Percentiles rank a stretch among this genome's conserved stretches.
These are phyloP conservation scores for Sebastolobus alascanus DNA, from an alignment of 2,797 vertebrate genomes.

Conservation along the genomic window DNA sequence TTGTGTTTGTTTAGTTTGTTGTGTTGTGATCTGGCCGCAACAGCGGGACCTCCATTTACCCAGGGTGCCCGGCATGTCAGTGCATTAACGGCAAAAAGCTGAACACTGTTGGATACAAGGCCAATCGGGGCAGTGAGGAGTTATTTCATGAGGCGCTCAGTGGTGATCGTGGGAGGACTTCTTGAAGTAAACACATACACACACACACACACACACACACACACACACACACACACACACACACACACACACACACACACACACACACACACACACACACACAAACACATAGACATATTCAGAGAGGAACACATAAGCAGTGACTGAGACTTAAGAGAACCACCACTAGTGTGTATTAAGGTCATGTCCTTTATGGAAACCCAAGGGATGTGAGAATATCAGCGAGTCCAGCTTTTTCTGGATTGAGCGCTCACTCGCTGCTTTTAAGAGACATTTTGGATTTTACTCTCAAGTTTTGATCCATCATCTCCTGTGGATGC, in stretches of 20 bases:
- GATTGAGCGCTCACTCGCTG: neutral
- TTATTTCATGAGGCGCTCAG: constrained; percentile 47
- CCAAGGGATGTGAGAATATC: constrained; percentile 5
- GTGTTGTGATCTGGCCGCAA: constrained; percentile 57
- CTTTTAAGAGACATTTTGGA: neutral
- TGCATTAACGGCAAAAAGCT: constrained; percentile 54
- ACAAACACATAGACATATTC: neutral
- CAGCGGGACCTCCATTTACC: constrained; percentile 64
- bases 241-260: no score
- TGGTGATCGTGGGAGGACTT: constrained; percentile 37
- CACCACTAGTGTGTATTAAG: neutral
- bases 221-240: neutral
- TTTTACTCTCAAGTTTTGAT: constrained; percentile 7
- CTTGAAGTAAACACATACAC: constrained; percentile 22
- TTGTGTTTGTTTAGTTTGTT: constrained; percentile 61
- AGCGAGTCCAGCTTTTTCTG: constrained; percentile 16
- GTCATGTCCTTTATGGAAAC: constrained; percentile 12
- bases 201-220: no score
- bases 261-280: constrained; percentile 14
- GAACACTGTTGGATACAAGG: constrained; percentile 41
- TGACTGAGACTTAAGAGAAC: constrained; percentile 3
- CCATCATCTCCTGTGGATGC: neutral
- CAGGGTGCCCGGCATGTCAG: constrained; percentile 54
- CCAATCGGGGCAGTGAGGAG: constrained; percentile 39
- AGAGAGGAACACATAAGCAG: constrained; percentile 31